phyloP scores from a whole-genome alignment of 1,140 invertebrate genomes.

The Dufourea novaeangliae region DNA sequence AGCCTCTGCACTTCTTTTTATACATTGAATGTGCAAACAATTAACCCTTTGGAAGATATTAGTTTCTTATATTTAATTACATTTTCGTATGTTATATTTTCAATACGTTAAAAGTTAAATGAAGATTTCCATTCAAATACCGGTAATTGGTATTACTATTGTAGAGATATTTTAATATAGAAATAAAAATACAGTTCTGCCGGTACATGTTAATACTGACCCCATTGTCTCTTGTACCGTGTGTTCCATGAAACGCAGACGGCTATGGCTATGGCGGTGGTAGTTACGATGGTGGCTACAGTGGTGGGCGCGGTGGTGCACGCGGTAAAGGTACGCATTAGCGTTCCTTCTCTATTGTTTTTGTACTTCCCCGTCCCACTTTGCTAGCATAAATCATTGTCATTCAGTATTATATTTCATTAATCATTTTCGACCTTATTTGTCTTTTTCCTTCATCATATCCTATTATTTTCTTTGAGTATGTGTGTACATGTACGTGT shows the following conservation, averaged over 20 bases:
- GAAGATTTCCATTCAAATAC: conserved; percentile 18
- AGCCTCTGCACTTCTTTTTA: conserved; percentile 45
- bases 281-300: conserved; percentile 91
- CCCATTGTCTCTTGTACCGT: conserved; percentile 78
- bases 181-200: conserved; percentile 46
- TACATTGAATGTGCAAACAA: conserved; percentile 48
- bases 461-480: conserved; percentile 38
- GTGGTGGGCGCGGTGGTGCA: conserved; percentile 87
- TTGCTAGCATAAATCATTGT: conserved; percentile 45
- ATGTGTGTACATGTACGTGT: conserved; percentile 43
- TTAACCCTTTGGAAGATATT: conserved; percentile 57
- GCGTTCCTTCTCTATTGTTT: conserved; percentile 76
- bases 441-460: conserved; percentile 21
- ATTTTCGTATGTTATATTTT: conserved; percentile 1
- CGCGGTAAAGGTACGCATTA: conserved; percentile 90
- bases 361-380: conserved; percentile 47
- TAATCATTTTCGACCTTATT: conserved; percentile 16
- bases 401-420: conserved; percentile 43
- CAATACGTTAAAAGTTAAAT: not conserved
- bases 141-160: conserved; percentile 16
- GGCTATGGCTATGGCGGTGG: conserved; percentile 89
- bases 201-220: conserved; percentile 68
- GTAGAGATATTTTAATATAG: conserved; percentile 39
- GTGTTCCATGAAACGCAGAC: conserved; percentile 84
- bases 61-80: conserved; percentile 9